Base-by-base conservation (phyloP, 2,113 vertebrate species). In the Notothenia rossii region DNA sequence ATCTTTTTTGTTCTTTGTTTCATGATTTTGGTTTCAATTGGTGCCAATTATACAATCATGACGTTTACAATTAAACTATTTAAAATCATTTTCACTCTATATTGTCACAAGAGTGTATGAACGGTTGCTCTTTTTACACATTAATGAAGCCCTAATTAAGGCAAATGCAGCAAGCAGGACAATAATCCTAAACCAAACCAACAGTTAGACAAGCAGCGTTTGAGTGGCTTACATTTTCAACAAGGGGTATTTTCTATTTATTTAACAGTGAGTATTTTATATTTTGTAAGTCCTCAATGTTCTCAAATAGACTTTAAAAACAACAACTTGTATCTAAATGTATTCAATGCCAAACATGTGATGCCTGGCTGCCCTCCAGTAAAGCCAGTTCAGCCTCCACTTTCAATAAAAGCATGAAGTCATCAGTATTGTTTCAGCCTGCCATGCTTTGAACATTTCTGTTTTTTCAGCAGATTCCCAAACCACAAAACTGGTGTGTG, bases 391-490 rank as follows among this genome's bases (percentile, higher is more conserved):
- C 84, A 91, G 86, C 64, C 54, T 84, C 49, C 7, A 77, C 64
- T 82, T 86, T 92, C 83, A 94, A 90, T 92, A 82, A 93, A 95
- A 92, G 54, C 82, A 79, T 85, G 79, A 83, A 80, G 89, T 94
- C 94, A 95, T 95, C 93, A 94, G 67, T 91, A 93, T 94, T 85
- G 78, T 84, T 90, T 86, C 80, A 94, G 84, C 75, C 64, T 81
- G 81, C 87, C 84, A 81, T 77, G 84, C 85, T 85, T 82, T 79
- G 74, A 29, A 40, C 84, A 55, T 83, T 95, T 94, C 75, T 94
- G 93, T 94, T 91, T 93, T 91, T 94, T 95, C 93, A 94, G 93
- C 94, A 95, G 91, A 94, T 94, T 94, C 93, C 89, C 86, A 92
- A 91, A 86, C 81, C 80, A 92, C 87, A 93, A 92, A 93, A 92